These are phyloP conservation scores for Lacerta viridis DNA, from an alignment of 2,797 vertebrate genomes.

Conservation along the genomic window DNA sequence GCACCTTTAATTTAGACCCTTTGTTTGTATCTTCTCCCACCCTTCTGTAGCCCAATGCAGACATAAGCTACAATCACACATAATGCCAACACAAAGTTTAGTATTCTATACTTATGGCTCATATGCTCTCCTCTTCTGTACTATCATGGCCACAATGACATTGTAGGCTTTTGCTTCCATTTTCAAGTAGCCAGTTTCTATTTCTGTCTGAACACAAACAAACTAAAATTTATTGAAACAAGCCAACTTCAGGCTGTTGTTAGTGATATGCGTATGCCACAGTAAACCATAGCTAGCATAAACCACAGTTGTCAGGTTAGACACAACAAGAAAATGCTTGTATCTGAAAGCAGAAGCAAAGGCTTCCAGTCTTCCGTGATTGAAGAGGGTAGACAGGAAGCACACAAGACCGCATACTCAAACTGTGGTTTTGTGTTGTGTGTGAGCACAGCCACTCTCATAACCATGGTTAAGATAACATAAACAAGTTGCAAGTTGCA, in stretches of 20 bases:
- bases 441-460: background rate
- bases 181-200: background rate
- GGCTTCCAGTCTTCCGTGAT: background rate
- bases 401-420: background rate
- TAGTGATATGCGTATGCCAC: background rate
- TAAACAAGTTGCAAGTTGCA: background rate
- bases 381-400: background rate
- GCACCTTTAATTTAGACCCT: conserved; percentile 55
- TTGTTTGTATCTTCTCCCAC: conserved; percentile 50
- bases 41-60: background rate
- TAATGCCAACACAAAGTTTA: background rate
- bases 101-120: background rate
- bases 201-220: background rate
- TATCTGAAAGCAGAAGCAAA: background rate
- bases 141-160: background rate
- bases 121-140: background rate
- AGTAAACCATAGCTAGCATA: background rate
- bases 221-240: background rate
- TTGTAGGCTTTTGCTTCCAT: background rate
- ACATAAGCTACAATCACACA: background rate
- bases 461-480: background rate
- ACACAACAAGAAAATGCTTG: background rate
- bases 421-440: background rate
- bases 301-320: background rate
- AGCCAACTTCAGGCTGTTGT: background rate